Evolutionary conservation across 2,888 invertebrate genomes (phyloP).

Genomic region (Hartigia nigra): DNA sequence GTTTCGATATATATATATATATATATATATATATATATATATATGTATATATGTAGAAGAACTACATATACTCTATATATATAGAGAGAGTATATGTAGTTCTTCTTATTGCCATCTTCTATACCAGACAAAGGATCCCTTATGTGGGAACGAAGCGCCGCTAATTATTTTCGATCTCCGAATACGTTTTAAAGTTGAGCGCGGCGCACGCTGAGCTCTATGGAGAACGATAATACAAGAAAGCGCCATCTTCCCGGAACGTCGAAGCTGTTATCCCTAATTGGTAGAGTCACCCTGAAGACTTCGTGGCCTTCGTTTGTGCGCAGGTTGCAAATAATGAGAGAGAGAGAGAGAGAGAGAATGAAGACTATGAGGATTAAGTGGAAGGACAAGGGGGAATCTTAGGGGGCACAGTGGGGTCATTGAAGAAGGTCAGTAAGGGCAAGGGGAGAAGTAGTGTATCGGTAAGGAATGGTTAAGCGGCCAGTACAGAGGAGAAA

Average conservation of each 20-base stretch:
- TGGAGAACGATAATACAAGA: background rate
- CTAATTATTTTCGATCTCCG: slow-evolving; percentile 2
- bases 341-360: background rate
- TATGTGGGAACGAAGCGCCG: background rate
- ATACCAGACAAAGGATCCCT: background rate
- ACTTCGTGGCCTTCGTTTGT: background rate
- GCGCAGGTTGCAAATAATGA: background rate
- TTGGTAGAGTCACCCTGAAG: background rate
- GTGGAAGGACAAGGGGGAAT: background rate
- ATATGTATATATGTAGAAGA: too few species aligned
- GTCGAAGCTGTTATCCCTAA: background rate
- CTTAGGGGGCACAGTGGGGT: background rate
- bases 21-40: too few species aligned
- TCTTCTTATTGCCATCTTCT: background rate
- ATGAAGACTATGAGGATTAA: background rate
- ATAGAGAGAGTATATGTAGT: background rate
- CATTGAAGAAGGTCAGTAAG: background rate
- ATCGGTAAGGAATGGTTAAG: background rate
- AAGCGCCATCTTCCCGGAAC: background rate
- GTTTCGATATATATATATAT: background rate
- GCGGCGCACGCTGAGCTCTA: background rate
- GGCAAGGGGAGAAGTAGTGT: background rate
- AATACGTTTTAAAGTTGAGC: background rate
- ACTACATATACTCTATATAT: too few species aligned
- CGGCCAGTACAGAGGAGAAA: background rate